Percentiles rank a stretch among this genome's conserved stretches.
Evolutionary conservation across 1,140 invertebrate species (phyloP).

Genomic region (Acromyrmex charruanus): DNA sequence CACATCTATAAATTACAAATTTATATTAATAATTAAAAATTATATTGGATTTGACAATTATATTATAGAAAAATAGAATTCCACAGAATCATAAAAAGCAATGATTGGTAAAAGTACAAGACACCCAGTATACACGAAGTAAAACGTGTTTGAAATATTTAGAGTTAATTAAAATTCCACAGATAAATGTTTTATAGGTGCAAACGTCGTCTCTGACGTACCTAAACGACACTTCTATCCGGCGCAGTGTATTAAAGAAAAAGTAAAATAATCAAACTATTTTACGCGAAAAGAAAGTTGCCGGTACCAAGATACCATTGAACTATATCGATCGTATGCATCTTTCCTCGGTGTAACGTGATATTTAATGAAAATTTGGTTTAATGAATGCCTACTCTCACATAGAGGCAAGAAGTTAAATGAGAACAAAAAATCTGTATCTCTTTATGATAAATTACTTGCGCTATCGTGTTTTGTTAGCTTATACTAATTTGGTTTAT

Average conservation of each 20-base stretch:
- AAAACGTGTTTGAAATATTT: constrained; percentile 75
- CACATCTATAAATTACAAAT: neutral
- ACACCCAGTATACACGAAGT: neutral
- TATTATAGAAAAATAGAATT: neutral
- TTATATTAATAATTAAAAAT: neutral
- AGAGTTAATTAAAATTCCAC: constrained; percentile 73
- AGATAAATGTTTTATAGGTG: constrained; percentile 5
- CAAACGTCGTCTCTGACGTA: neutral
- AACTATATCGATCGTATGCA: constrained; percentile 58
- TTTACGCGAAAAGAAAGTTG: constrained; percentile 67
- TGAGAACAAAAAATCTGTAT: neutral
- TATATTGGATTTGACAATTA: neutral
- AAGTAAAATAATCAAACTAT: constrained; percentile 69
- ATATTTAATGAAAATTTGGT: constrained; percentile 25
- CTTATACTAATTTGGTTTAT: neutral
- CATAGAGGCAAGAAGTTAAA: constrained; percentile 12
- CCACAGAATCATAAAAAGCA: too few species aligned
- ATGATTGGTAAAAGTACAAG: neutral
- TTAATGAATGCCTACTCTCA: constrained; percentile 21
- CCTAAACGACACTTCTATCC: constrained; percentile 23
- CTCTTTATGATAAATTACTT: constrained; percentile 19
- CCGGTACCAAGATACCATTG: constrained; percentile 25
- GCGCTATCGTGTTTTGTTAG: constrained; percentile 11
- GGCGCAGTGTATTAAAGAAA: constrained; percentile 69
- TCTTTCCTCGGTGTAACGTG: constrained; percentile 3